Base-by-base conservation (phyloP, 2,888 invertebrate genomes). In the Pocota personata region DNA sequence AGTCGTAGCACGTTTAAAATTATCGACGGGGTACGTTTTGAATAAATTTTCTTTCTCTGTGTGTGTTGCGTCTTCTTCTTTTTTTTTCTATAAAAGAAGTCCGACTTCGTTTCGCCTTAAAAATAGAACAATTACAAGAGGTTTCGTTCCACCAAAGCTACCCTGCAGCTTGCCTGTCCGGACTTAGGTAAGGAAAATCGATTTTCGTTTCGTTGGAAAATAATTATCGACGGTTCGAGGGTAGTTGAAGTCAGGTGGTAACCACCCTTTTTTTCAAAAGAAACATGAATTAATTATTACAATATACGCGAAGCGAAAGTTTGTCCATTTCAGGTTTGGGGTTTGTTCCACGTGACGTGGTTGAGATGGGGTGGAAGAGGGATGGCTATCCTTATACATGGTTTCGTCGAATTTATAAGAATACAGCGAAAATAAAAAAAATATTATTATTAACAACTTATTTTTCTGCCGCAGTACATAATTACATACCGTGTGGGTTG, bases 231-330 rank as follows among this genome's bases (percentile, higher is more conserved):
- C 55, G 40, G 46, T 40, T 55, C 7, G 16, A 4, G n/a, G 14
- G 32, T 12, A 12, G 10, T 21, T 24, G 2, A 30, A 21, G 30
- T 37, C 40, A 71, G 43, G 57, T 71, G 57, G 32, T 52, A 58
- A 40, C 48, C 16, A 27, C 21, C 27, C n/a, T n/a, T 76, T 67
- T 48, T 58, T 30, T 40, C 52, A 3, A 21, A 66, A 19, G 30
- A 58, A 76, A 37, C 76, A 76, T 76, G 66, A 76, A 76, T 76
- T 76, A 67, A 76, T 76, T 66, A 76, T 66, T 37, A 76, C 57
- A 48, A 14, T 37, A 32, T 69, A 57, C 21, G 66, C 76, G 24
- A 58, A 67, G 21, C 37, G 66, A 76, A 67, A 27, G 60, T 50
- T 72, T 72, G 60, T 58, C 30, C 37, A 21, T 32, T 35, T 43